These are phyloP conservation scores for Tipula helvola DNA, from an alignment of 2,888 invertebrate species.

Conservation along the genomic window DNA sequence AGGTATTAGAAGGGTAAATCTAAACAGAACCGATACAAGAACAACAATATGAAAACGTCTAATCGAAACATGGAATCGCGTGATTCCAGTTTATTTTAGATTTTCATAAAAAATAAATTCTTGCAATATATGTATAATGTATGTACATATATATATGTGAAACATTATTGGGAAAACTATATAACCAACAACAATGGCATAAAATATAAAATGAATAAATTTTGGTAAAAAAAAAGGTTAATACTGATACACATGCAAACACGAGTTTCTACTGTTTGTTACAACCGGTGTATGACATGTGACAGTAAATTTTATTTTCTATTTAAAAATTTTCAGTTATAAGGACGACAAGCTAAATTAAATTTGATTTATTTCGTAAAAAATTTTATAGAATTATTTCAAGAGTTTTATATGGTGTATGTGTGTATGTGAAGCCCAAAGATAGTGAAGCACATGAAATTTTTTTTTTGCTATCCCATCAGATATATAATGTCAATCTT, in stretches of 20 bases:
- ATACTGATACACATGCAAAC: constrained; percentile 4
- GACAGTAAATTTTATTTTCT: background rate
- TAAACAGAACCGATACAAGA: background rate
- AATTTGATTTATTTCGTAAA: background rate
- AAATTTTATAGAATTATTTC: background rate
- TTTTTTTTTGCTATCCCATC: background rate
- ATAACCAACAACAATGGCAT: background rate
- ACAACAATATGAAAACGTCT: background rate
- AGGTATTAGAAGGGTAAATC: background rate
- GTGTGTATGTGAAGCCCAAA: background rate
- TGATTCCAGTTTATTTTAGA: background rate
- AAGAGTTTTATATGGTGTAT: background rate
- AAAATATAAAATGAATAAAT: background rate
- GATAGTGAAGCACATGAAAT: background rate
- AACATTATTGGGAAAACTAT: background rate
- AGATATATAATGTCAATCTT: background rate
- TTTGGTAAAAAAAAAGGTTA: background rate
- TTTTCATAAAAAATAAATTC: background rate
- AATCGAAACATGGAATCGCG: background rate
- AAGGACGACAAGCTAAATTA: constrained; percentile 4
- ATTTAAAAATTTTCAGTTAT: background rate
- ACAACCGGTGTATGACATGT: constrained; percentile 4
- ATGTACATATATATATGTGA: background rate
- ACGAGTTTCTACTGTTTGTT: background rate
- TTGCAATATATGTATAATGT: background rate